Percentiles rank a stretch among this genome's conserved stretches.
phyloP scores from a whole-genome alignment of 2,797 vertebrate genomes.

The Notamacropus eugenii region DNA sequence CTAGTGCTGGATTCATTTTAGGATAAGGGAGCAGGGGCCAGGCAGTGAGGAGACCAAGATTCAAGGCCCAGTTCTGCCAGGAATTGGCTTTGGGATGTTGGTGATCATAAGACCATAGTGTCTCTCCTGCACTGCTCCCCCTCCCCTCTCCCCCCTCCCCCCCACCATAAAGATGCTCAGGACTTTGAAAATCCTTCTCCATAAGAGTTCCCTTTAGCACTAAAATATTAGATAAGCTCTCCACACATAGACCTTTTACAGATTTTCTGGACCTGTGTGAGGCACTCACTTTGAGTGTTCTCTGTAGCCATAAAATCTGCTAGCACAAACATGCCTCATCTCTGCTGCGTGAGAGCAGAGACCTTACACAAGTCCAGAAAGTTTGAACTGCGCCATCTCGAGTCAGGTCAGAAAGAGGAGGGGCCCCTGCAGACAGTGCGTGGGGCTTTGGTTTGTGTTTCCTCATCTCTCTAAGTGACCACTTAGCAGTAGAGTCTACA shows the following conservation, averaged over 20 bases:
- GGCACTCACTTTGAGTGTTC: background rate
- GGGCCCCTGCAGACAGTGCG: too few relatives aligned
- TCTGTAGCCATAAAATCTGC: background rate
- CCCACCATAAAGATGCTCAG: background rate
- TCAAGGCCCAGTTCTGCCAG: background rate
- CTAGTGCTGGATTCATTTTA: background rate
- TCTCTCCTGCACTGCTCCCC: background rate
- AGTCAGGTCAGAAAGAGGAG: background rate
- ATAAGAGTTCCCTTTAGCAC: background rate
- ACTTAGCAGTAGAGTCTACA: conserved; percentile 51
- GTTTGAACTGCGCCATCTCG: too few relatives aligned
- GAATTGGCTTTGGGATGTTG: background rate
- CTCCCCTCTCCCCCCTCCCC: too few relatives aligned
- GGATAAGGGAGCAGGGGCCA: background rate
- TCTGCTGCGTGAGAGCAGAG: background rate
- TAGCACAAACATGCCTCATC: background rate
- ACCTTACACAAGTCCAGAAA: background rate
- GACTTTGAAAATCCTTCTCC: background rate
- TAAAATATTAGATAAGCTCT: too few relatives aligned
- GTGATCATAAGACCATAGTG: background rate
- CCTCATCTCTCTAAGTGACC: conserved; percentile 54
- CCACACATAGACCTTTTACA: too few relatives aligned
- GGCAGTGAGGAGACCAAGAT: background rate
- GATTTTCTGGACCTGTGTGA: background rate
- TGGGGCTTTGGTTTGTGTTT: conserved; percentile 62